Percentiles rank a stretch among this genome's conserved stretches.
These are phyloP conservation scores for Daphoenositta chrysoptera DNA, from an alignment of 2,113 vertebrate species.

Conservation along the genomic window DNA sequence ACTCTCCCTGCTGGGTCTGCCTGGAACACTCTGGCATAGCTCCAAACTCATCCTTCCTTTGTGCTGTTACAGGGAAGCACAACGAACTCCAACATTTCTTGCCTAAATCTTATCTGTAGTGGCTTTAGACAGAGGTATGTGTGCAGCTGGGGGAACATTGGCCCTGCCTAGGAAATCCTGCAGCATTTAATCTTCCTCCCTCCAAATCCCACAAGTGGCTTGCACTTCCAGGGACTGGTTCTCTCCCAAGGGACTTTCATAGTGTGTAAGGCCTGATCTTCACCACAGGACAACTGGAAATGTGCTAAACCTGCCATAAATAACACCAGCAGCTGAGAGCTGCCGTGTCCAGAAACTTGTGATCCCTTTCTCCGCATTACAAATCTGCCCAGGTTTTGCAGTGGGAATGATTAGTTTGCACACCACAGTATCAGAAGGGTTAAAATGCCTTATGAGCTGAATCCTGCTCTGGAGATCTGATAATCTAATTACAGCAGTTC, in stretches of 20 bases:
- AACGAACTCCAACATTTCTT: background rate
- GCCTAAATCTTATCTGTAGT: background rate
- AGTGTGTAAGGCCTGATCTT: background rate
- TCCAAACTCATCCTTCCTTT: background rate
- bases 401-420: background rate
- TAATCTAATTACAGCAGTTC: background rate
- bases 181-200: background rate
- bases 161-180: background rate
- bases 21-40: background rate
- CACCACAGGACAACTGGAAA: background rate
- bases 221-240: background rate
- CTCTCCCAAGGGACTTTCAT: background rate
- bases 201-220: background rate
- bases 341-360: background rate
- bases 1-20: background rate
- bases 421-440: background rate
- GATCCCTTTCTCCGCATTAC: rapidly evolving
- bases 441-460: background rate
- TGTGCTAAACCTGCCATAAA: background rate
- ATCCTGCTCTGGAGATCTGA: background rate
- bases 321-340: background rate
- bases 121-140: background rate
- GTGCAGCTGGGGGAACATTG: background rate
- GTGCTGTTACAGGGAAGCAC: background rate
- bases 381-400: background rate